A percentile compares a stretch with the other conserved stretches of the same genome.
These are phyloP conservation scores for Acanthisitta chloris DNA, from an alignment of 2,113 vertebrate genomes.

Conservation along the genomic window DNA sequence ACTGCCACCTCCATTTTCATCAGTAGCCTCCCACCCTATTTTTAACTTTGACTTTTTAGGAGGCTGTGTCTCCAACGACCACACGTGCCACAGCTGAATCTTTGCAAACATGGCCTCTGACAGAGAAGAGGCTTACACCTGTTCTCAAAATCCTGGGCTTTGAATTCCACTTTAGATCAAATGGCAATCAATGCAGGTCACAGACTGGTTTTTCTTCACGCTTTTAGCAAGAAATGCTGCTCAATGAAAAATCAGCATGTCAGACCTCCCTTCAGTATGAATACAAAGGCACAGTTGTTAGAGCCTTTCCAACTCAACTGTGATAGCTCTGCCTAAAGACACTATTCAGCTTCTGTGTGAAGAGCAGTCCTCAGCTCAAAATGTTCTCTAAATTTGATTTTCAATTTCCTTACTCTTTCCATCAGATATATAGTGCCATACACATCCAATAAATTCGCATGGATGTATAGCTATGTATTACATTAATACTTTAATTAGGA, in stretches of 20 bases:
- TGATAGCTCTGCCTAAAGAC: background rate
- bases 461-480: background rate
- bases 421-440: background rate
- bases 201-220: background rate
- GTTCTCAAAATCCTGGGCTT: background rate
- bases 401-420: background rate
- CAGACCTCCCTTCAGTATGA: background rate
- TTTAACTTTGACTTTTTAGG: background rate
- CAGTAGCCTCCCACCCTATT: background rate
- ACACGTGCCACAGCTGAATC: background rate
- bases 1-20: background rate
- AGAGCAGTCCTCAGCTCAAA: background rate
- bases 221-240: background rate
- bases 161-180: background rate
- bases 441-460: background rate
- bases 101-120: background rate
- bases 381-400: background rate
- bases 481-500: background rate
- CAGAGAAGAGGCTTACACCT: background rate
- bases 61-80: background rate
- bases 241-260: background rate
- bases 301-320: background rate
- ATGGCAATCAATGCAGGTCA: background rate
- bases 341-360: background rate
- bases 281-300: background rate